Base-by-base conservation (phyloP, 2,888 invertebrate species). In the Drosophila koepferae region DNA sequence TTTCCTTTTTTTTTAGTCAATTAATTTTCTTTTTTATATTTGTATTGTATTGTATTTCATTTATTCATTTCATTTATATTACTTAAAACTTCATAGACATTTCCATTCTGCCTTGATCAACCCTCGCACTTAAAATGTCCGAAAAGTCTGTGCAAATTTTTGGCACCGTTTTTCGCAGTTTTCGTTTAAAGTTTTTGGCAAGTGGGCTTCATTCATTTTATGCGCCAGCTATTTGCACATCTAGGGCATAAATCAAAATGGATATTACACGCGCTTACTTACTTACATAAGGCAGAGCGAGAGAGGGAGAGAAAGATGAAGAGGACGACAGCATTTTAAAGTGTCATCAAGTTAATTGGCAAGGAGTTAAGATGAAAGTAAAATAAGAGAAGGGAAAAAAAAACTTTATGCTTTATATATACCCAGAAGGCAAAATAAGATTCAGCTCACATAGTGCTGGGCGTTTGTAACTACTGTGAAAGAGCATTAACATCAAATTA, bases 401-500 rank as follows among this genome's bases (percentile, higher is more conserved):
- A 55, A 59, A 56, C 49, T 58, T 66, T 65, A 69, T 46, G 65
- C 36, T 59, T 36, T 56, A 71, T 20, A 70, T 20, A 12, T 18
- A 61, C 60, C 69, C 56, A 38, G n/a, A 59, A 66, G 36, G 58
- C 34, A 58, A 41, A 44, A 36, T 20, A 38, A 55, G n/a, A 40
- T 12, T 40, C 38, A 54, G 54, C 55, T 41, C 41, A 41, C 53
- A 38, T 54, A 54, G 53, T n/a, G 40, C 28, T 41, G 38, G 58
- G 43, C 20, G 65, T 36, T 60, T 54, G 53, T 48, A 70, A 55
- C 60, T 65, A 71, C 38, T 43, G 68, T 44, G 12, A 12, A 70
- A 63, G 69, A 74, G 63, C 72, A 86, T 90, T 88, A 88, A 77
- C 89, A 79, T 84, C 77, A 88, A 81, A 90, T 90, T 88, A 86